phyloP scores from a whole-genome alignment of 2,888 invertebrate genomes.

The Matsumyia berberina region DNA sequence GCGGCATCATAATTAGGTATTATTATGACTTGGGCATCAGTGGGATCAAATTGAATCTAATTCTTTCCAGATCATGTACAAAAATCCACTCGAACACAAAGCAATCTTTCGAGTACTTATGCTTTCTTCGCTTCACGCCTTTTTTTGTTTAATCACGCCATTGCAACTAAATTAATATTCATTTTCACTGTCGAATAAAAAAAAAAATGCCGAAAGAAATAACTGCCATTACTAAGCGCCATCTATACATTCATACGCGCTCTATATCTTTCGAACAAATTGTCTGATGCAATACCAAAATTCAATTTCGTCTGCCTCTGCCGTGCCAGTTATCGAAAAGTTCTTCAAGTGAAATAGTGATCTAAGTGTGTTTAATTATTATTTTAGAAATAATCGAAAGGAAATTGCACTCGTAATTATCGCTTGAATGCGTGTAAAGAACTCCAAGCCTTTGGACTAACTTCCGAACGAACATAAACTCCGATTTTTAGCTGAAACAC shows the following conservation, averaged over 20 bases:
- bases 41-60: too few relatives aligned
- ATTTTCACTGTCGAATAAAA: too few relatives aligned
- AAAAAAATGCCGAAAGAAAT: too few relatives aligned
- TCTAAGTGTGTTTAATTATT: constrained; percentile 36
- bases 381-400: constrained; percentile 39
- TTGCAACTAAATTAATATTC: too few relatives aligned
- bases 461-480: constrained; percentile 2
- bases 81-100: too few relatives aligned
- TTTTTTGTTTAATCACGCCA: too few relatives aligned
- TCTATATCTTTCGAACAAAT: constrained; percentile 65
- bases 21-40: too few relatives aligned
- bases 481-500: background rate
- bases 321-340: constrained; percentile 39
- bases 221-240: constrained; percentile 22
- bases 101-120: too few relatives aligned
- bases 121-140: too few relatives aligned
- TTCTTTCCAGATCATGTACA: too few relatives aligned
- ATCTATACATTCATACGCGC: constrained; percentile 22
- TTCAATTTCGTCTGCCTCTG: constrained; percentile 52
- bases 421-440: constrained; percentile 6
- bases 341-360: constrained; percentile 40
- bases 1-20: too few relatives aligned
- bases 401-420: constrained; percentile 1
- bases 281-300: constrained; percentile 70
- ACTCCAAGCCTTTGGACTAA: constrained; percentile 28